Evolutionary conservation across 2,797 vertebrate species (phyloP).

Genomic region (Nannoperca australis): DNA sequence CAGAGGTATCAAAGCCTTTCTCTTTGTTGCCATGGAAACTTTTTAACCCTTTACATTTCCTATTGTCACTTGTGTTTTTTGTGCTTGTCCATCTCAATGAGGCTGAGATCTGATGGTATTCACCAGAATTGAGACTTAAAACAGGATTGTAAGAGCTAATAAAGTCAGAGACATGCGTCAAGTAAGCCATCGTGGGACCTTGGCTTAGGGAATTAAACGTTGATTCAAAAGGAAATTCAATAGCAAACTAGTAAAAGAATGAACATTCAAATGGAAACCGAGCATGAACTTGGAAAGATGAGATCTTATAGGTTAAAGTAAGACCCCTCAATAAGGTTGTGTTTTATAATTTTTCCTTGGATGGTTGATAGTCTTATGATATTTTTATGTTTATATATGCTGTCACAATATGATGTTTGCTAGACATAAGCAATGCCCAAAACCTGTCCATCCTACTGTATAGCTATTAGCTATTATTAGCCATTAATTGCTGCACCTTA

Average conservation of each 20-base stretch:
- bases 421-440: not conserved
- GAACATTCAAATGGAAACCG: slow-evolving; percentile 10
- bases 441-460: not conserved
- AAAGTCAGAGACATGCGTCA: slow-evolving; percentile 40
- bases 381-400: not conserved
- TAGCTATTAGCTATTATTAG: not conserved
- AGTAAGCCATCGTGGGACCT: slow-evolving; percentile 21
- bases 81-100: slow-evolving; percentile 68
- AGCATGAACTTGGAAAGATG: not conserved
- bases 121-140: slow-evolving; percentile 56
- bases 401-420: not conserved
- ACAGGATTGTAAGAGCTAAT: slow-evolving; percentile 59
- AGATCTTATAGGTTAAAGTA: not conserved
- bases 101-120: slow-evolving; percentile 44
- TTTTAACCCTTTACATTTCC: slow-evolving; percentile 77
- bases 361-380: not conserved
- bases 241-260: slow-evolving; percentile 13
- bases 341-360: too few relatives aligned
- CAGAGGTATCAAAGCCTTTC: slow-evolving; percentile 73
- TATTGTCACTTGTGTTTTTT: slow-evolving; percentile 75
- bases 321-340: not conserved
- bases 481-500: not conserved
- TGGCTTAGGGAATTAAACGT: slow-evolving; percentile 35
- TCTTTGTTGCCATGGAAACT: slow-evolving; percentile 84
- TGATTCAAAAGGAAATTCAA: slow-evolving; percentile 38